phyloP scores from a whole-genome alignment of 2,113 vertebrate genomes.

The Myodes glareolus region DNA sequence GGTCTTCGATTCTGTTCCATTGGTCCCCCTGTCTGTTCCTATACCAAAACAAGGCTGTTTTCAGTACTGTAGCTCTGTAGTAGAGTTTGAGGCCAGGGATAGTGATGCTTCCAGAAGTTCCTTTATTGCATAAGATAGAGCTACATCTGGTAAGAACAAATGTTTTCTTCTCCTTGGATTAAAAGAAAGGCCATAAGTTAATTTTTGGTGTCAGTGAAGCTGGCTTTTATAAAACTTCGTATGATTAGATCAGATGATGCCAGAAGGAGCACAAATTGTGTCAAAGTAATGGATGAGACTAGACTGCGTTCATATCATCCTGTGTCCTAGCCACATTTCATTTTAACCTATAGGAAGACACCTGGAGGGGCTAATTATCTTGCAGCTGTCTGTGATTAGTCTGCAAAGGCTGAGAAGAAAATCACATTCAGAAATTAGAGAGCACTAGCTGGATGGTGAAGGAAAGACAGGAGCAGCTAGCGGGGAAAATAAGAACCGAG shows the following conservation, averaged over 20 bases:
- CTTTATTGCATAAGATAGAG: not conserved
- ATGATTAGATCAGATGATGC: conserved; percentile 13
- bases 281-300: conserved; percentile 47
- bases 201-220: not conserved
- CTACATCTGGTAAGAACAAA: not conserved
- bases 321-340: not conserved
- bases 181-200: not conserved
- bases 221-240: conserved; percentile 40
- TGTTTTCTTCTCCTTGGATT: not conserved
- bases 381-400: conserved; percentile 57
- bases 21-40: too few relatives aligned
- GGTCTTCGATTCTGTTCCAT: too few relatives aligned
- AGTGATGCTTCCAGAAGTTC: too few relatives aligned
- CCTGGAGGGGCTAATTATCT: conserved; percentile 63
- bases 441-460: not conserved
- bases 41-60: too few relatives aligned
- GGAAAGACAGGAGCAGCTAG: conserved; percentile 31
- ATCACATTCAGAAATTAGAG: not conserved
- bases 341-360: conserved; percentile 36
- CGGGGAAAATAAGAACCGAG: not conserved
- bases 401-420: conserved; percentile 35
- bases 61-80: too few relatives aligned
- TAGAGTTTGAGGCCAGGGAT: too few relatives aligned
- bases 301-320: not conserved
- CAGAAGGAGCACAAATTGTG: conserved; percentile 16